Conservation (phyloP, 2,797 vertebrate species). For the Chrosomus eos region DNA sequence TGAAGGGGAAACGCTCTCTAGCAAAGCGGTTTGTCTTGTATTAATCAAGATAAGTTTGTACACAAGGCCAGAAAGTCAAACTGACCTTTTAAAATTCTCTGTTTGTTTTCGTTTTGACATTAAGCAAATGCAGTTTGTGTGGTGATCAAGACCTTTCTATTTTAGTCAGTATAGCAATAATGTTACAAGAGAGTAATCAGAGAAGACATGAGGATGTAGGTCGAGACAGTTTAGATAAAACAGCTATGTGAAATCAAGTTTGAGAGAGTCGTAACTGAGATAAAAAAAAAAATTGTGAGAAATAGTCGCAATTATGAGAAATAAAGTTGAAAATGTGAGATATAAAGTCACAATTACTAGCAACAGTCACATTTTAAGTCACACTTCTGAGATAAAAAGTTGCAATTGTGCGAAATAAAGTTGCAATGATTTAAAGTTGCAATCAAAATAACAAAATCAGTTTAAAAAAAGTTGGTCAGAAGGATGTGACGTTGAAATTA, state of each 20-base stretch:
- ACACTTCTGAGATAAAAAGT: background rate
- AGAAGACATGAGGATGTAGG: background rate
- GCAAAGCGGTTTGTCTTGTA: conserved; percentile 10
- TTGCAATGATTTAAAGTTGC: background rate
- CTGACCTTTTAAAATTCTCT: conserved; percentile 43
- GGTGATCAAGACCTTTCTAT: conserved; percentile 27
- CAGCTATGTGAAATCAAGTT: background rate
- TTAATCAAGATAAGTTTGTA: conserved; percentile 30
- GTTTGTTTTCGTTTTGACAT: conserved; percentile 33
- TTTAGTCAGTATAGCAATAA: conserved; percentile 2
- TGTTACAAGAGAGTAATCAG: background rate
- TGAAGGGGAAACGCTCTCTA: background rate
- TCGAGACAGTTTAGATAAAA: background rate
- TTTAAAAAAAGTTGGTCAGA: background rate
- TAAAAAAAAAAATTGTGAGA: background rate
- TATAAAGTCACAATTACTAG: background rate
- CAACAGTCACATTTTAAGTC: background rate
- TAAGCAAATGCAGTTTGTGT: conserved; percentile 25
- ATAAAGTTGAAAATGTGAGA: background rate
- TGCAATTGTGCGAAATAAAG: background rate
- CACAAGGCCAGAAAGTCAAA: conserved; percentile 32
- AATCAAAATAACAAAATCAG: background rate
- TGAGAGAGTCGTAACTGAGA: background rate
- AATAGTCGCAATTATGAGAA: background rate
- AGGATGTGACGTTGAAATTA: background rate